Evolutionary conservation across 2,113 vertebrate genomes (phyloP), one percentile per base, ranked within the genome.

Genomic region (Channa argus): DNA sequence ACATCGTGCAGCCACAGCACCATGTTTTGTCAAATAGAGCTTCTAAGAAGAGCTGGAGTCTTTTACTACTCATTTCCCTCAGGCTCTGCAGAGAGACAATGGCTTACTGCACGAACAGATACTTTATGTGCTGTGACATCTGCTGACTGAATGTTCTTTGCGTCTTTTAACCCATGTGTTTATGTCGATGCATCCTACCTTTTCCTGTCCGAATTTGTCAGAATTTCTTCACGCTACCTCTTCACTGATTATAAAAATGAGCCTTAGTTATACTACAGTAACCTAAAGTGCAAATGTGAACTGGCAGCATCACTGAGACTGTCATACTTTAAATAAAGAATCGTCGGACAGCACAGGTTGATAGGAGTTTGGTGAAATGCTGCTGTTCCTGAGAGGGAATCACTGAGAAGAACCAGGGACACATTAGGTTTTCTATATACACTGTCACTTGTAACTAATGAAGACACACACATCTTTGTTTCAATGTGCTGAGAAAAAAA

Each of bases 281-380:
- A 67, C 62, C 65, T 68, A 41, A 83, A 70, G 72, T 77, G 80
- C 68, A 77, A 81, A 77, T 36, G 39, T 43, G 33, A 52, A 13
- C 10, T 24, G 24, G 56, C 49, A 52, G 63, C 61, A 50, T 53
- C 56, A 61, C 33, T 39, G 39, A 56, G 58, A 53, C 58, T 64
- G 62, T 59, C 66, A 63, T 7, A 0, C 36, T 65, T 37, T 58
- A 44, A 36, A 71, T 64, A 41, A 36, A 9, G 53, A 49, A 60
- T 50, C 2, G 0, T 60, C 12, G 37, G 1, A 2, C 8, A 63
- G 61, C 4, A n/a, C 7, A 14, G 5, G 0, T 10, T 70, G 44
- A 60, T n/a, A 12, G 60, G 49, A 43, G 51, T 56, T 59, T 50
- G 12, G 52, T 56, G 63, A 34, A 10, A 12, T 0, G 62, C 24